Evolutionary conservation across 2,113 vertebrate species (phyloP), one percentile per base, ranked within the genome.

Genomic region (Channa argus): DNA sequence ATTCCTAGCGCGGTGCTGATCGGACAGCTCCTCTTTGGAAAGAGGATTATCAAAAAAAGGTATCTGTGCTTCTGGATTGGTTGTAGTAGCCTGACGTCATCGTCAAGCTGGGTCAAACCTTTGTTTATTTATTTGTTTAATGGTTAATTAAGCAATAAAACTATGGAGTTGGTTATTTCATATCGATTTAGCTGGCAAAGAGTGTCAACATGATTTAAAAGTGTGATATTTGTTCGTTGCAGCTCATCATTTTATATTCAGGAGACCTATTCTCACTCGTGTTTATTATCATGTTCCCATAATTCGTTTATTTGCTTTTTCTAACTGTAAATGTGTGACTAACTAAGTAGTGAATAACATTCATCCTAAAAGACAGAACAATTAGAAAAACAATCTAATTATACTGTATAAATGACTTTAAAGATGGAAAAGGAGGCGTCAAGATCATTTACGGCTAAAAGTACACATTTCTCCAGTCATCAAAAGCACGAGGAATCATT

Each of bases 81-180:
- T 62, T 89, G 80, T 88, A 85, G 87, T 85, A 70, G 65, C 47
- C 6, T 89, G 82, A 89, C 88, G 92, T 91, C 87, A 90, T 53
- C 2, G 14, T 14, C 6, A 33, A 62, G 33, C 39, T 53, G 74
- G 72, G 66, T 73, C 60, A 44, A 49, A 71, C 46, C 0, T 53
- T 51, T 50, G 56, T 77, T 60, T 41, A 47, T 64, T 59, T 59
- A 6, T 79, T 73, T 52, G 12, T 36, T 37, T 58, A 62, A 24
- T 24, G 24, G 54, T 69, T 56, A 43, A 76, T 67, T 55, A 70
- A 71, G 53, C 45, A 9, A n/a, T 6, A 24, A 8, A 6, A 39
- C 12, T 5, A 10, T 7, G 6, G 13, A 15, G 41, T 41, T 58
- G 3, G 39, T 15, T 45, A 34, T 73, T 8, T 63, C 5, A 41